Evolutionary conservation across 2,113 vertebrate species (phyloP).

Genomic region (Phyllopteryx taeniolatus): DNA sequence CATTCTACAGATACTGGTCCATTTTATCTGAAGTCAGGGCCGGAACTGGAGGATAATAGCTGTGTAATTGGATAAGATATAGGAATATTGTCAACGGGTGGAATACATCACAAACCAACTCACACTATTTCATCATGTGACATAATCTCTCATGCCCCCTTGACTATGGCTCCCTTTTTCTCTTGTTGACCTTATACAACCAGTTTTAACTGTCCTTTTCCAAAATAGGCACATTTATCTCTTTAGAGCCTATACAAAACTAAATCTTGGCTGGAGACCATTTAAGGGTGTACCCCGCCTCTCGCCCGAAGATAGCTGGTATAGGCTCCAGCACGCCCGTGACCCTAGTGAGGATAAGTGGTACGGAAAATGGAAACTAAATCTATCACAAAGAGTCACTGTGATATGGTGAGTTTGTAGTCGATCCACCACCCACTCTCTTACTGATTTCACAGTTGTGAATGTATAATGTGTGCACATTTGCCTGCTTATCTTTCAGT

Average conservation of each 20-base stretch:
- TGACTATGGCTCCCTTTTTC: slow-evolving; percentile 9
- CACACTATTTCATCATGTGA: slow-evolving; percentile 51
- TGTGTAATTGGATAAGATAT: slow-evolving; percentile 73
- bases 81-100: slow-evolving; percentile 48
- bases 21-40: slow-evolving; percentile 61
- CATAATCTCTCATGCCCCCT: slow-evolving; percentile 37
- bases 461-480: no score
- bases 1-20: slow-evolving; percentile 58
- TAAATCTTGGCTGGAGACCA: slow-evolving; percentile 10
- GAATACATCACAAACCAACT: slow-evolving; percentile 27
- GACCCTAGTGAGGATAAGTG: no score
- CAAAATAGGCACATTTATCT: slow-evolving; percentile 25
- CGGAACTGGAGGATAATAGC: slow-evolving; percentile 58
- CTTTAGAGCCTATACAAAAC: slow-evolving; percentile 30
- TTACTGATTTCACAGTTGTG: no score
- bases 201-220: slow-evolving; percentile 22
- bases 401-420: slow-evolving; percentile 27
- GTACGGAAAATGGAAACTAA: no score
- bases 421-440: slow-evolving; percentile 28
- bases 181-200: slow-evolving; percentile 7
- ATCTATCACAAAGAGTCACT: slow-evolving; percentile 30
- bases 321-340: no score
- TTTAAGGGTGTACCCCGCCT: no score
- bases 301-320: no score
- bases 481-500: no score